These are phyloP conservation scores for Balanococcus diminutus DNA, from an alignment of 2,888 invertebrate genomes.

Conservation along the genomic window DNA sequence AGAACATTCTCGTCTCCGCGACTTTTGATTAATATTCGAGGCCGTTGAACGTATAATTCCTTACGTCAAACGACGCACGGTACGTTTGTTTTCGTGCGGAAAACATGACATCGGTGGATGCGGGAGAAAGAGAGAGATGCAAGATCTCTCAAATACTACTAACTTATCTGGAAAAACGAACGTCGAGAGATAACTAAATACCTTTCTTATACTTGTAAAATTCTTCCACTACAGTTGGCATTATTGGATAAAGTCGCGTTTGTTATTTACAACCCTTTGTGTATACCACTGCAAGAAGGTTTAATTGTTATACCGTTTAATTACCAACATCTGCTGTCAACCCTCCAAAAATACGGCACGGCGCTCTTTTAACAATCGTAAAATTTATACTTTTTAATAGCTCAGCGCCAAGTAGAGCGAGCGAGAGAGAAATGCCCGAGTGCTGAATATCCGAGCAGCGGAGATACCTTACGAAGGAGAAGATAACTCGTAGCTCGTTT, in stretches of 20 bases:
- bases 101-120: not conserved
- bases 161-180: not conserved
- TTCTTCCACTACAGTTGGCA: constrained; percentile 26
- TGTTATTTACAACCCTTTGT: constrained; percentile 54
- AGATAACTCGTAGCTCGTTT: not conserved
- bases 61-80: not conserved
- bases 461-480: not conserved
- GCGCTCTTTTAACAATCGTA: constrained; percentile 49
- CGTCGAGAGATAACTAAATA: not conserved
- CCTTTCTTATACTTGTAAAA: constrained; percentile 21
- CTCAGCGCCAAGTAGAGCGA: not conserved
- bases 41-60: not conserved
- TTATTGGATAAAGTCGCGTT: constrained; percentile 53
- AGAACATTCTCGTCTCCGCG: not conserved
- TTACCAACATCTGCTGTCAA: constrained; percentile 55
- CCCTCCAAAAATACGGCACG: constrained; percentile 38
- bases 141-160: not conserved
- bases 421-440: not conserved
- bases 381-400: constrained; percentile 55
- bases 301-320: constrained; percentile 49
- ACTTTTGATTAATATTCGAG: constrained; percentile 11
- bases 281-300: not conserved
- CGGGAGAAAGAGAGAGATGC: not conserved
- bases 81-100: not conserved
- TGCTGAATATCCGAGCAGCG: not conserved